Percentiles rank a stretch among this genome's conserved stretches.
Conservation (phyloP, 2,113 vertebrate genomes). For the Callospermophilus lateralis region DNA sequence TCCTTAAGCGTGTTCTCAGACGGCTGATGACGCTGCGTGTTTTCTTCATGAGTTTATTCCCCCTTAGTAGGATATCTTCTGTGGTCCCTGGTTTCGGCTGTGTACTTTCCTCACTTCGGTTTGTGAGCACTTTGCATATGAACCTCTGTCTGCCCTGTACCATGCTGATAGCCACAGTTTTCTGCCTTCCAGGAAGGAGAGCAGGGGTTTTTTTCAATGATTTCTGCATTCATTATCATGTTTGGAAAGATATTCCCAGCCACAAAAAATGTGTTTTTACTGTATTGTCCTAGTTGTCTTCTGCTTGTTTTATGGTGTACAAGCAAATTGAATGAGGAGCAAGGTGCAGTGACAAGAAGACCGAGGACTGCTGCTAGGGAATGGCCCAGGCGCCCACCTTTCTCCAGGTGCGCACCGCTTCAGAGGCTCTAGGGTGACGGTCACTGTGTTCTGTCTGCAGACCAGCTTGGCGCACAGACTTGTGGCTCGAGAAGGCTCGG, state of each 20-base stretch:
- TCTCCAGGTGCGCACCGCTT: fast-evolving
- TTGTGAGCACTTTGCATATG: fast-evolving
- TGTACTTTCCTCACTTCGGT: background rate
- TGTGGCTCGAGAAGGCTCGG: slow-evolving; percentile 91
- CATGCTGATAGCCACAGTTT: fast-evolving
- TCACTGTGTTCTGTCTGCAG: slow-evolving; percentile 84
- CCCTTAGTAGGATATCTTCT: background rate
- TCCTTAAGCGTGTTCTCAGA: too few relatives aligned
- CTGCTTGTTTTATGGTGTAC: background rate
- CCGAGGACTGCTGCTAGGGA: fast-evolving
- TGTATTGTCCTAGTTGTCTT: background rate
- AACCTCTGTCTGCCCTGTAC: fast-evolving
- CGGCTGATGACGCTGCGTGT: fast-evolving
- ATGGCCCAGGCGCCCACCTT: too few relatives aligned
- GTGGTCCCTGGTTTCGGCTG: background rate
- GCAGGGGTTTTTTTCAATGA: fast-evolving
- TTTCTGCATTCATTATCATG: background rate
- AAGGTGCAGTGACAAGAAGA: background rate
- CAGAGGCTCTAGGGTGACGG: fast-evolving
- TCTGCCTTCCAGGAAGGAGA: background rate
- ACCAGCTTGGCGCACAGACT: slow-evolving; percentile 94
- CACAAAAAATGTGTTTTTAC: background rate
- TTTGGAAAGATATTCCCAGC: background rate
- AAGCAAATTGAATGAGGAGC: background rate
- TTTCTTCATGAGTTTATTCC: background rate